Evolutionary conservation across 2,888 invertebrate species (phyloP).

Genomic region (Acrocera orbiculus): DNA sequence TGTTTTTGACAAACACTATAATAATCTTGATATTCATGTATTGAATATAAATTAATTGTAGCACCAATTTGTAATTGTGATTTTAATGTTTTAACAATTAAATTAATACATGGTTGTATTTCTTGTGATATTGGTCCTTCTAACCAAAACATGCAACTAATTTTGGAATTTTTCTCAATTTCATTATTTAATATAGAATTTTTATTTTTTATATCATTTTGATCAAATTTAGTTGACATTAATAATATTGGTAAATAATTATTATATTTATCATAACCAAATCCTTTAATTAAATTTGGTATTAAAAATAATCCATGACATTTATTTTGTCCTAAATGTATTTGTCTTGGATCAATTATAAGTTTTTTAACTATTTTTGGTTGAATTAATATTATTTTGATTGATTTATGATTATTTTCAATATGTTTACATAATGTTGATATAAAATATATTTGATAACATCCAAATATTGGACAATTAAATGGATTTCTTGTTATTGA

Average conservation of each 20-base stretch:
- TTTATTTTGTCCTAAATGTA: constrained; percentile 14
- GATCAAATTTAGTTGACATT: constrained; percentile 19
- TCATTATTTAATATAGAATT: no score
- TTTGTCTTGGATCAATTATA: constrained; percentile 18
- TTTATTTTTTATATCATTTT: no score
- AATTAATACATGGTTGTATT: constrained; percentile 15
- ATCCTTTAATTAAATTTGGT: constrained; percentile 18
- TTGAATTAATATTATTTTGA: constrained; percentile 20
- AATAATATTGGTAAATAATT: constrained; percentile 21
- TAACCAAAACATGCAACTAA: constrained; percentile 23
- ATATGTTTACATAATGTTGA: constrained; percentile 24
- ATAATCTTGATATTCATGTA: no score
- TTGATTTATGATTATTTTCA: constrained; percentile 17
- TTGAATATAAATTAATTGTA: no score
- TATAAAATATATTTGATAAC: constrained; percentile 17
- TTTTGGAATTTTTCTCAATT: no score
- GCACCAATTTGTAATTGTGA: no score
- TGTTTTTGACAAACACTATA: no score
- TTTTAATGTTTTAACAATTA: no score
- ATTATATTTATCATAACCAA: constrained; percentile 16
- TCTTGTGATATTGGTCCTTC: constrained; percentile 18
- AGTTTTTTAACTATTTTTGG: constrained; percentile 20
- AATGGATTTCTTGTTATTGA: constrained; percentile 19
- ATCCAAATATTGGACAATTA: constrained; percentile 19
- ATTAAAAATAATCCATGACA: constrained; percentile 22